phyloP scores from a whole-genome alignment of 1,140 invertebrate genomes.

The Wiebesia pumilae region DNA sequence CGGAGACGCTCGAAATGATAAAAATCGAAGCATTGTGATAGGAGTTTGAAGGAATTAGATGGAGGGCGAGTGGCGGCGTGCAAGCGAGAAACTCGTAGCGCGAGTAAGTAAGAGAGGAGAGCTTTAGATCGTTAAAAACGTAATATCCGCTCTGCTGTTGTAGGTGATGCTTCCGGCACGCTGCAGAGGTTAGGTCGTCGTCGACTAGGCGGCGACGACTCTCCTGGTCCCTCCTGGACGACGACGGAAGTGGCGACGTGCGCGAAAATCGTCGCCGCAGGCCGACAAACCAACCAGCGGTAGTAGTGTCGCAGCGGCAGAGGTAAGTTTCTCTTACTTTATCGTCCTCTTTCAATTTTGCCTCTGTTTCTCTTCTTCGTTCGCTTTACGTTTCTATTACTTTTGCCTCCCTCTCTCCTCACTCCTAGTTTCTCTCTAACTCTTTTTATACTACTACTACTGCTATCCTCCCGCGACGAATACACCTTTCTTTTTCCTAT shows the following conservation, averaged over 20 bases:
- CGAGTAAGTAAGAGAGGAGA: not conserved
- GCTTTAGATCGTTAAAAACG: conserved; percentile 58
- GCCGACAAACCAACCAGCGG: conserved; percentile 71
- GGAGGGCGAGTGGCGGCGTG: too few relatives aligned
- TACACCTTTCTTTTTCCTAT: not conserved
- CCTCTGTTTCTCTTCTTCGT: not conserved
- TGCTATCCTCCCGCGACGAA: not conserved
- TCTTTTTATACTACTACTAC: not conserved
- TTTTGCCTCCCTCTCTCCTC: not conserved
- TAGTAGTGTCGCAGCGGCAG: conserved; percentile 73
- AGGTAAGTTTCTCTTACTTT: conserved; percentile 63
- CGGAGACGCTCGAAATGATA: not conserved
- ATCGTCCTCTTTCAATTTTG: conserved; percentile 34
- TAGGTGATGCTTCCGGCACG: conserved; percentile 69
- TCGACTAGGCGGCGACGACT: conserved; percentile 41
- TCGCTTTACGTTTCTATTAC: not conserved
- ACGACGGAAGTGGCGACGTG: conserved; percentile 65
- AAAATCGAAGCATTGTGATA: not conserved
- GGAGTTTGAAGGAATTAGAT: too few relatives aligned
- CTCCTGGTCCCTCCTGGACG: conserved; percentile 32
- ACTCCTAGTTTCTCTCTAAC: not conserved
- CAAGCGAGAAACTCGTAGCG: too few relatives aligned
- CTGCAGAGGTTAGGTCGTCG: conserved; percentile 61
- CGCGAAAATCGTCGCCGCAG: conserved; percentile 67
- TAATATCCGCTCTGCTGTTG: conserved; percentile 63